Percentiles rank a stretch among this genome's conserved stretches.
Conservation (phyloP, 2,888 invertebrate species). For the Acrobasis consociella region DNA sequence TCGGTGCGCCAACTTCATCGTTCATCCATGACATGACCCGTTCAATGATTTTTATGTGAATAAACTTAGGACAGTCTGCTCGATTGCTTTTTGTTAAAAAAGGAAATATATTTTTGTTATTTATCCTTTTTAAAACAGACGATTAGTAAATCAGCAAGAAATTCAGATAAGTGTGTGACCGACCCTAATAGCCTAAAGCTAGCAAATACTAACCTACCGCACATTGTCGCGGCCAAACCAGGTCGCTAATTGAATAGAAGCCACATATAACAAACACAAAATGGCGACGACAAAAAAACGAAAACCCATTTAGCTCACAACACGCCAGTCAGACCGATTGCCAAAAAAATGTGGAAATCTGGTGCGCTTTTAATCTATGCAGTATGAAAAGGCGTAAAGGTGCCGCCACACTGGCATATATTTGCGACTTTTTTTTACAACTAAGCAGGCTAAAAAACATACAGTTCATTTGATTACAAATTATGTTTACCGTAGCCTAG, state of each 20-base stretch:
- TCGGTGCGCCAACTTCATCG: no score
- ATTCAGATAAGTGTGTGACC: background rate
- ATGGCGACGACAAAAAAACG: background rate
- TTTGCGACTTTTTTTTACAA: no score
- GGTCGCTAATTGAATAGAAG: slow-evolving; percentile 14
- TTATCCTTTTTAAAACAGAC: no score
- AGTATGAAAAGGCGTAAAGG: slow-evolving; percentile 13
- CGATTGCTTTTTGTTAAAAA: no score
- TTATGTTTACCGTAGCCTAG: no score
- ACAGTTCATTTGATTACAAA: no score
- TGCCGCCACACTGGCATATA: no score
- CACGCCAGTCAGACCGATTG: slow-evolving; percentile 17
- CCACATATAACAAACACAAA: slow-evolving; percentile 17
- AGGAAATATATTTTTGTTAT: no score
- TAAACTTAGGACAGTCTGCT: no score
- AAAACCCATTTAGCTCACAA: slow-evolving; percentile 19
- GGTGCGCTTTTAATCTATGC: slow-evolving; percentile 17
- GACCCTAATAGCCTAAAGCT: background rate
- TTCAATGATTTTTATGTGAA: no score
- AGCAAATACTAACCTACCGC: slow-evolving; percentile 7
- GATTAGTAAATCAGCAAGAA: background rate
- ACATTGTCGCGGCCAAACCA: background rate
- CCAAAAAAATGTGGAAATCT: slow-evolving; percentile 18
- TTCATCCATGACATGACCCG: no score
- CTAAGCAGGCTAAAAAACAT: no score